Base-by-base conservation (phyloP, 2,888 invertebrate genomes). In the Eilema griseolum region DNA sequence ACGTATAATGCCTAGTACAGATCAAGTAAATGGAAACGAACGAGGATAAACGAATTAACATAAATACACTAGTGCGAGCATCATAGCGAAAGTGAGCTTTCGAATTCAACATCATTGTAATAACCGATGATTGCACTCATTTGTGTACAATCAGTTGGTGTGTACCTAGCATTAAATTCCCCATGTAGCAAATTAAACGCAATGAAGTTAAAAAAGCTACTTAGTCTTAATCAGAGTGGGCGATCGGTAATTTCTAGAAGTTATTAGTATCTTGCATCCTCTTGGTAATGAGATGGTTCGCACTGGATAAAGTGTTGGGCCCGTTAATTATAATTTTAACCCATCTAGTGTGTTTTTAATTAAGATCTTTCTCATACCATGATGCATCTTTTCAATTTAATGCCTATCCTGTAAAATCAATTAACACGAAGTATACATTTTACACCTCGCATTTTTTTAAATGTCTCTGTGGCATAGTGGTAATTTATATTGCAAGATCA, bases 361-460 rank as follows among this genome's bases (percentile, higher is more conserved):
- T 77, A 77, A 77, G 57, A 62, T 69, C 59, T 75, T 73, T 81
- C 74, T 72, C 77, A 77, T 75, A 79, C 79, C 74, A 77, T 79
- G 77, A 81, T 81, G 72, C 59, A 79, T 77, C 61, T 81, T 76
- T 77, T 81, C 72, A 81, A 81, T 81, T 81, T 80, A 75, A 66
- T 28, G 63, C 69, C 67, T 73, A 69, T 64, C 68, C 52, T 52
- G 23, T 28, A 12, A 57, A 59, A 68, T 75, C 23, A 52, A n/a
- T 52, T 52, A 52, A 52, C 20, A 52, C 52, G 52, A n/a, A 2
- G 52, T 52, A 2, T 52, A n/a, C 8, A 52, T n/a, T 52, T 52
- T 20, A 10, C 10, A 20, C 20, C 3, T 8, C n/a, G 20, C 10
- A 8, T 7, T 52, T 52, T n/a, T 20, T 52, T 52, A 0, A 52